Evolutionary conservation across 1,140 invertebrate genomes (phyloP), one percentile per base, ranked within the genome.

Genomic region (Octopus sinensis): DNA sequence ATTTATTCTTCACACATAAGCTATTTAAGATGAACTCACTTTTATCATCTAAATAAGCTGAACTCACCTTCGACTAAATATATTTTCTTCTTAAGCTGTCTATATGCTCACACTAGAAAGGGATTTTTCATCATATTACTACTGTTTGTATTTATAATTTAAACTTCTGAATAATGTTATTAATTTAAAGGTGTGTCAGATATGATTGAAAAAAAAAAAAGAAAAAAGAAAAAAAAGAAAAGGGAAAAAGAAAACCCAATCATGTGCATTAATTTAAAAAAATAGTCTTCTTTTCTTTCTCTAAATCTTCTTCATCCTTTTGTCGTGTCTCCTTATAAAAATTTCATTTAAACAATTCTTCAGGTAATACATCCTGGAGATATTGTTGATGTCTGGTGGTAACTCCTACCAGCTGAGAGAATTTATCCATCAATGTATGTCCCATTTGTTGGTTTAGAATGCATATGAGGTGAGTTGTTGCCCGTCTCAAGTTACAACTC

Each of bases 391-490:
- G 88, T 62, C 87, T 82, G 12, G 87, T 81, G 54, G 87, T 88
- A 30, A 89, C 87, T 77, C 85, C 87, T 23, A 88, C 84, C 30
- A 87, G 88, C 17, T 85, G 80, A n/a, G 82, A 86, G 52, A 89
- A 89, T 73, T 88, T 87, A 9, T 90, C 90, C 53, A 90, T 54
- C 43, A 91, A 81, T 9, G 75, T 71, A 4, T 82, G 80, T 6
- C 90, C 90, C 89, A 91, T 90, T 78, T 88, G 86, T 10, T 81
- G 76, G 80, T 90, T 86, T 10, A 91, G 84, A 12, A 82, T 82
- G 79, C 83, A 83, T 52, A 88, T 87, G 9, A 90, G 84, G 17
- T 82, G 78, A 6, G 80, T 77, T 10, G 88, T 89, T n/a, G 90
- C 88, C 23, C 83, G 83, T 30, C 88, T 85, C 62, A 90, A 83